These are phyloP conservation scores for Zaprionus taronus DNA, from an alignment of 1,140 invertebrate species.

Conservation along the genomic window DNA sequence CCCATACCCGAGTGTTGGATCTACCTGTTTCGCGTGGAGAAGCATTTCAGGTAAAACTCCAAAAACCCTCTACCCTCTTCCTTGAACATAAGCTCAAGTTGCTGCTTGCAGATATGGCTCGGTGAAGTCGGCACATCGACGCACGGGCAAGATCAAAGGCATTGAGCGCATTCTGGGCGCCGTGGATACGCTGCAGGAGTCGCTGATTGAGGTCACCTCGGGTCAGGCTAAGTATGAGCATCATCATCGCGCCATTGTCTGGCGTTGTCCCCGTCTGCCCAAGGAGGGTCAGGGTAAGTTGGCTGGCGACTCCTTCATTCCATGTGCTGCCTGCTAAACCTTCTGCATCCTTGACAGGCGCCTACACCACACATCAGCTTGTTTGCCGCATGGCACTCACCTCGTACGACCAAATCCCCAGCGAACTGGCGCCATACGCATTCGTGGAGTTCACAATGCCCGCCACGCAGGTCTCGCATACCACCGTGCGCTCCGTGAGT, in stretches of 20 bases:
- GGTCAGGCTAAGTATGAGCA: constrained; percentile 99
- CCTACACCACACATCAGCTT: constrained; percentile 98
- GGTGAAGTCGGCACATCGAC: constrained; percentile 96
- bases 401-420: constrained; percentile 98
- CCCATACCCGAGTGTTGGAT: constrained; percentile 99
- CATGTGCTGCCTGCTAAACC: constrained; percentile 29
- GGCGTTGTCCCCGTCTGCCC: constrained; percentile 97
- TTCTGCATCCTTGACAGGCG: constrained; percentile 87
- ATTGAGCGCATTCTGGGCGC: constrained; percentile 97
- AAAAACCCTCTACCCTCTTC: background rate
- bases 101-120: constrained; percentile 90
- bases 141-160: constrained; percentile 96
- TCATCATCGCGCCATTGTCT: constrained; percentile 98
- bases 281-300: constrained; percentile 97
- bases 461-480: constrained; percentile 98
- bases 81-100: background rate
- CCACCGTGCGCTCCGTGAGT: constrained; percentile 97
- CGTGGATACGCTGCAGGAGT: constrained; percentile 95
- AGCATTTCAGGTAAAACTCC: constrained; percentile 93
- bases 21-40: constrained; percentile 99
- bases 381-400: constrained; percentile 96
- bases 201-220: constrained; percentile 98
- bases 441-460: constrained; percentile 99
- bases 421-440: constrained; percentile 93
- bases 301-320: background rate